Conservation (phyloP, 2,888 invertebrate genomes). For the Clostera curtula region DNA sequence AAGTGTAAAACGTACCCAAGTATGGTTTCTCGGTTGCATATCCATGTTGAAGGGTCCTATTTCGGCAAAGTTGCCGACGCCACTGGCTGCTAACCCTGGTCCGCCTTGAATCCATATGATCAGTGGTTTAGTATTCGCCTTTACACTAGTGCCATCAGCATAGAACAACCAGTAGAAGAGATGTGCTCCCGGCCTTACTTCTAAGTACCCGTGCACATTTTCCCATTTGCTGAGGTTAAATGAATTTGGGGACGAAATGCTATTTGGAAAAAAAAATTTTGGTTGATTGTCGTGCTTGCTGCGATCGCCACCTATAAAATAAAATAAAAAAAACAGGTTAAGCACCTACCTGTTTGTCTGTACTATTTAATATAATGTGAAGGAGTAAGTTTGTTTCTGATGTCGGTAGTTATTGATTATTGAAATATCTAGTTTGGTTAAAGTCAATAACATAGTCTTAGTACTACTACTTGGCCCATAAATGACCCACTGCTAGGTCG, state of each 20-base stretch:
- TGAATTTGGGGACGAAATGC: constrained; percentile 43
- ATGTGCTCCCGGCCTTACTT: constrained; percentile 82
- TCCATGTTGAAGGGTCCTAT: constrained; percentile 83
- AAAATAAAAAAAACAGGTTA: too few relatives aligned
- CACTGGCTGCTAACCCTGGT: constrained; percentile 88
- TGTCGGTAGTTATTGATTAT: too few relatives aligned
- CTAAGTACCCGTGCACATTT: constrained; percentile 78
- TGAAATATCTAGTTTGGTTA: too few relatives aligned
- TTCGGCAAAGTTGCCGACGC: constrained; percentile 90
- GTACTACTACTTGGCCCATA: too few relatives aligned
- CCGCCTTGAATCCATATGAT: constrained; percentile 94
- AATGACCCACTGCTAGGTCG: too few relatives aligned
- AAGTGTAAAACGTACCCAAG: constrained; percentile 78
- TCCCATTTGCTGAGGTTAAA: constrained; percentile 19
- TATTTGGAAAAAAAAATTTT: too few relatives aligned
- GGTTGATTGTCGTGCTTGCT: too few relatives aligned
- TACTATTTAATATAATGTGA: neutral
- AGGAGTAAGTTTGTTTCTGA: neutral
- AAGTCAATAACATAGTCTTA: too few relatives aligned
- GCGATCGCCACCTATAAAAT: too few relatives aligned
- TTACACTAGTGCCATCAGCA: constrained; percentile 76
- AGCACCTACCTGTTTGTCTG: too few relatives aligned
- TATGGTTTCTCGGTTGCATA: constrained; percentile 78
- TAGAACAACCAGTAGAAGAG: constrained; percentile 94
- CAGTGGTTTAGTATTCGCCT: constrained; percentile 77